Evolutionary conservation across 2,888 invertebrate genomes (phyloP).

Genomic region (Sinotaia quadrata): DNA sequence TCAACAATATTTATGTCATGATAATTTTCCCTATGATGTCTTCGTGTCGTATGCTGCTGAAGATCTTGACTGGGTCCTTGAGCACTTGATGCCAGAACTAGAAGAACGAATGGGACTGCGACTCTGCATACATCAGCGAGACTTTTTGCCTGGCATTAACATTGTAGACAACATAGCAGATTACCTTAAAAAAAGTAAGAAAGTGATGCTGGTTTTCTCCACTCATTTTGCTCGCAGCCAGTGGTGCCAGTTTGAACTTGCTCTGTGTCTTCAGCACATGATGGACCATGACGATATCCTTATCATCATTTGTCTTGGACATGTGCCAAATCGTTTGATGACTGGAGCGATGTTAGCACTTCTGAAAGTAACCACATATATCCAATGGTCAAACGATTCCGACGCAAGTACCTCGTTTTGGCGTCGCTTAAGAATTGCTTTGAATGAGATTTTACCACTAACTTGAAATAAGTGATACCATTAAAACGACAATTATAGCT

Average conservation of each 20-base stretch:
- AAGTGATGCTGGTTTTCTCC: conserved; percentile 79
- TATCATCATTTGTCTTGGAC: conserved; percentile 79
- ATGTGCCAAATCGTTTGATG: conserved; percentile 77
- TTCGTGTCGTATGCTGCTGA: conserved; percentile 82
- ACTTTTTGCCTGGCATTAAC: conserved; percentile 80
- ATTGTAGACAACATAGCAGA: conserved; percentile 82
- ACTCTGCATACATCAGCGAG: conserved; percentile 81
- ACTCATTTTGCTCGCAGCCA: conserved; percentile 66
- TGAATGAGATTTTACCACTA: background rate
- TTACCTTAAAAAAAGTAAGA: conserved; percentile 80
- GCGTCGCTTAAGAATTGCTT: background rate
- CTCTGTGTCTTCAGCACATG: conserved; percentile 29
- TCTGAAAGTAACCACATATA: conserved; percentile 79
- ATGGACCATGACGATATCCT: conserved; percentile 60
- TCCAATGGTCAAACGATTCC: background rate
- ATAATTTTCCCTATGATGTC: too few species aligned
- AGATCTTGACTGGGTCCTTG: conserved; percentile 79
- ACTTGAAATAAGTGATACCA: too few species aligned
- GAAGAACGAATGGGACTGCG: conserved; percentile 71
- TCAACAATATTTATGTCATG: too few species aligned
- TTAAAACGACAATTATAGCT: too few species aligned
- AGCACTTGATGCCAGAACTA: conserved; percentile 78
- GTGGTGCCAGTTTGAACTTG: conserved; percentile 46
- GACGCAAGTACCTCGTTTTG: background rate
- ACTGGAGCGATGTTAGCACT: conserved; percentile 80